Conservation (phyloP, 2,888 invertebrate species). For the Zygaena filipendulae region DNA sequence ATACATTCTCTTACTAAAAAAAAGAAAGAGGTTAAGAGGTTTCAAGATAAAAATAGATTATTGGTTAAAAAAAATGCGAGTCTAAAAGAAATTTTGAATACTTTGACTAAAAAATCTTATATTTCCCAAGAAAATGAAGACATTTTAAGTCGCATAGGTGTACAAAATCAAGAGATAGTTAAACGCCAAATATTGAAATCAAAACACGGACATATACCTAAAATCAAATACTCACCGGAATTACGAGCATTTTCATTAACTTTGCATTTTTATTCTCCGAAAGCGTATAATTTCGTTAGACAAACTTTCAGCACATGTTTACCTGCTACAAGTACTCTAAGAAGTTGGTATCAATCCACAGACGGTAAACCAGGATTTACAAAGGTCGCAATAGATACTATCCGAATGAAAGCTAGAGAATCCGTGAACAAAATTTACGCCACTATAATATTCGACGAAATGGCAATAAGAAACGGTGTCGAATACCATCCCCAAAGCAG, state of each 20-base stretch:
- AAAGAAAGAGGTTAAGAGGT: too few species aligned
- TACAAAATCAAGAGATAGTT: too few species aligned
- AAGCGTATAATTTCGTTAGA: conserved; percentile 6
- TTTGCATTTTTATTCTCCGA: conserved; percentile 5
- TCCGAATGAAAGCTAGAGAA: conserved; percentile 1
- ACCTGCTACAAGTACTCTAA: conserved; percentile 5
- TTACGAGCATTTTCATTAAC: conserved; percentile 6
- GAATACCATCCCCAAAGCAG: conserved; percentile 3
- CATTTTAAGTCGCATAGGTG: too few species aligned
- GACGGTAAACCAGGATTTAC: conserved; percentile 10
- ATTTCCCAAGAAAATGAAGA: too few species aligned
- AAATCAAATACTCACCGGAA: conserved; percentile 3
- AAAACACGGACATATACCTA: conserved; percentile 1
- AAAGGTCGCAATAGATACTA: conserved; percentile 6
- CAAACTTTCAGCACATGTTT: conserved; percentile 9
- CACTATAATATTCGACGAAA: conserved; percentile 6
- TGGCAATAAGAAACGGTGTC: conserved; percentile 2
- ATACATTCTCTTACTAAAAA: too few species aligned
- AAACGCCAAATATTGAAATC: conserved; percentile 4
- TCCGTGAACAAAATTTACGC: not conserved
- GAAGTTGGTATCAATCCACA: conserved; percentile 9
- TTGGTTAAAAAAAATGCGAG: too few species aligned
- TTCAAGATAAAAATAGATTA: too few species aligned
- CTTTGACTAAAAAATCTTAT: too few species aligned
- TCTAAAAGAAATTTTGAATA: too few species aligned